These are phyloP conservation scores for Atrina japonica DNA, from an alignment of 2,888 invertebrate species.

Conservation along the genomic window DNA sequence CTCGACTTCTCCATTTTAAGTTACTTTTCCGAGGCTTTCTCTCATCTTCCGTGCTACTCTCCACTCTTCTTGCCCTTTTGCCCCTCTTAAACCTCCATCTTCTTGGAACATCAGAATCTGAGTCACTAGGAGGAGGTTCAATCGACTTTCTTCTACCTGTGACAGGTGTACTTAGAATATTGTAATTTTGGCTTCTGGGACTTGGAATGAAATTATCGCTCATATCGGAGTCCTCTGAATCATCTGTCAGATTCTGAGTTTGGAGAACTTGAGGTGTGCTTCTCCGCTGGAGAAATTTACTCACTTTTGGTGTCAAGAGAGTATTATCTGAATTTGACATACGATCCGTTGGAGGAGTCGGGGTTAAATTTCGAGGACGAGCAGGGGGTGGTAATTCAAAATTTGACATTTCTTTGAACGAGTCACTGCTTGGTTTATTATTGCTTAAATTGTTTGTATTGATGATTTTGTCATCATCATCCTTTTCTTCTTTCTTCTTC, in stretches of 20 bases:
- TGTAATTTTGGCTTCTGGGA: not conserved
- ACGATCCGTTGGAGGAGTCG: not conserved
- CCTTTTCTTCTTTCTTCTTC: conserved; percentile 44
- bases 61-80: conserved; percentile 3
- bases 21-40: conserved; percentile 1
- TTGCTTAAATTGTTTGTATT: conserved; percentile 27
- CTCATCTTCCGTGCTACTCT: conserved; percentile 37
- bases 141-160: not conserved
- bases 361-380: not conserved
- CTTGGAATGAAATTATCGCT: not conserved
- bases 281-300: conserved; percentile 5
- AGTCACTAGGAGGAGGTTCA: conserved; percentile 4
- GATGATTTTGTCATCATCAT: conserved; percentile 33
- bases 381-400: not conserved
- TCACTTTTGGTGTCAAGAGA: not conserved
- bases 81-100: not conserved
- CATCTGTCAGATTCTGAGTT: not conserved
- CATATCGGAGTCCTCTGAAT: conserved; percentile 19
- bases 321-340: not conserved
- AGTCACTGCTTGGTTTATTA: conserved; percentile 15
- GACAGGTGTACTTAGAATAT: conserved; percentile 2
- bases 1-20: conserved; percentile 7
- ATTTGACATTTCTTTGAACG: conserved; percentile 9
- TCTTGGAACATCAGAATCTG: conserved; percentile 16
- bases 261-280: conserved; percentile 4